Evolutionary conservation across 2,113 vertebrate species (phyloP).

Genomic region (Pteruthius melanotis): DNA sequence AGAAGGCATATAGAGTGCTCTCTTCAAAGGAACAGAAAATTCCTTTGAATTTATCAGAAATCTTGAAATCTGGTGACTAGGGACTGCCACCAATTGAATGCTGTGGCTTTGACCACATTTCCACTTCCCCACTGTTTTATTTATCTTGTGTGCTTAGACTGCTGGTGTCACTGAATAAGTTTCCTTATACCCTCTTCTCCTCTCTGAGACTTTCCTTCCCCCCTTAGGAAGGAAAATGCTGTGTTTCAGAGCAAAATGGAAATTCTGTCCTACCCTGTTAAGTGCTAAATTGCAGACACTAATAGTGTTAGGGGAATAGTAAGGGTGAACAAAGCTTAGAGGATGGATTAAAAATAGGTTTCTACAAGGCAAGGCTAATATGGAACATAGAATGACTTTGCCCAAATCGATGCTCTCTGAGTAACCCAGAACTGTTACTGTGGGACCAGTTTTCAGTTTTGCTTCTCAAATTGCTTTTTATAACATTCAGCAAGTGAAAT

Average conservation of each 20-base stretch:
- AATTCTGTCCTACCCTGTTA: not conserved
- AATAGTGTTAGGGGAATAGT: not conserved
- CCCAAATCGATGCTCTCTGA: not conserved
- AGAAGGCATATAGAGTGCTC: not conserved
- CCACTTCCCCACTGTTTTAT: not conserved
- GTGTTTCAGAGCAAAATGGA: not conserved
- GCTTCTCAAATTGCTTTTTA: not conserved
- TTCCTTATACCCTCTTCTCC: not conserved
- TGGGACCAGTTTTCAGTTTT: not conserved
- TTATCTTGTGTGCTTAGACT: not conserved
- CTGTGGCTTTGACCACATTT: not conserved
- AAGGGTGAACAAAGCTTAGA: not conserved
- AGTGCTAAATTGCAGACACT: not conserved
- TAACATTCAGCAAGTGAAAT: not conserved
- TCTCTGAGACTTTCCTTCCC: not conserved
- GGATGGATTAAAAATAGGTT: not conserved
- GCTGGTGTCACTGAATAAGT: not conserved
- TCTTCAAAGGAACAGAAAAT: not conserved
- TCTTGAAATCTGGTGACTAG: not conserved
- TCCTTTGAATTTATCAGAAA: not conserved
- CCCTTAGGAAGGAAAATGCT: accelerated
- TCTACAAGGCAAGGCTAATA: not conserved
- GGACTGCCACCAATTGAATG: not conserved
- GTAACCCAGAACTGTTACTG: not conserved
- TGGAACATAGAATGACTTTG: not conserved